Evolutionary conservation across 2,797 vertebrate species (phyloP).

Genomic region (Lagodon rhomboides): DNA sequence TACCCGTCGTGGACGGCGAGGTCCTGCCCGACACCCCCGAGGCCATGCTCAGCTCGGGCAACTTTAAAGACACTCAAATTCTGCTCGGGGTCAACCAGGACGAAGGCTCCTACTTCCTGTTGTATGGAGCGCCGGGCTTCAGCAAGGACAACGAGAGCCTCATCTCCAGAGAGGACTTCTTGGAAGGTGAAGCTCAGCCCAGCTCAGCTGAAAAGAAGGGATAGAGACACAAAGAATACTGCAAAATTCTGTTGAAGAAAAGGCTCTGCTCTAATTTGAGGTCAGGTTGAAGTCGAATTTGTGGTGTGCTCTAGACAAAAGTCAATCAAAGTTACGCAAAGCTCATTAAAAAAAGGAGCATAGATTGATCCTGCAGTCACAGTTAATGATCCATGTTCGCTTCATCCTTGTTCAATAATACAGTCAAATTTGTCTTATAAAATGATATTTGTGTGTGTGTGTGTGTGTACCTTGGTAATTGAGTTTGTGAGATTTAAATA

Average conservation of each 20-base stretch:
- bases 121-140: slow-evolving; percentile 94
- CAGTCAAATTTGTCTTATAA: neutral
- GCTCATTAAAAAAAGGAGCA: neutral
- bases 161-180: slow-evolving; percentile 93
- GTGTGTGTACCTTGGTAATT: neutral
- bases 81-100: slow-evolving; percentile 93
- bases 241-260: neutral
- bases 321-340: neutral
- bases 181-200: slow-evolving; percentile 79
- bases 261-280: neutral
- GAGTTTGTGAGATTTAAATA: neutral
- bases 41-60: slow-evolving; percentile 87
- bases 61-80: slow-evolving; percentile 91
- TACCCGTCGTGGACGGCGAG: slow-evolving; percentile 92
- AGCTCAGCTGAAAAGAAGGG: neutral
- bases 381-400: neutral
- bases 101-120: slow-evolving; percentile 93
- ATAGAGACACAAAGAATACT: neutral
- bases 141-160: slow-evolving; percentile 95
- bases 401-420: neutral
- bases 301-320: neutral
- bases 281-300: neutral
- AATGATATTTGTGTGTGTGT: neutral
- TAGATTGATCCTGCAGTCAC: neutral
- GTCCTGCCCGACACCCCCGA: slow-evolving; percentile 91